Base-by-base conservation (phyloP, 1,140 invertebrate species). In the Neodiprion virginianus region DNA sequence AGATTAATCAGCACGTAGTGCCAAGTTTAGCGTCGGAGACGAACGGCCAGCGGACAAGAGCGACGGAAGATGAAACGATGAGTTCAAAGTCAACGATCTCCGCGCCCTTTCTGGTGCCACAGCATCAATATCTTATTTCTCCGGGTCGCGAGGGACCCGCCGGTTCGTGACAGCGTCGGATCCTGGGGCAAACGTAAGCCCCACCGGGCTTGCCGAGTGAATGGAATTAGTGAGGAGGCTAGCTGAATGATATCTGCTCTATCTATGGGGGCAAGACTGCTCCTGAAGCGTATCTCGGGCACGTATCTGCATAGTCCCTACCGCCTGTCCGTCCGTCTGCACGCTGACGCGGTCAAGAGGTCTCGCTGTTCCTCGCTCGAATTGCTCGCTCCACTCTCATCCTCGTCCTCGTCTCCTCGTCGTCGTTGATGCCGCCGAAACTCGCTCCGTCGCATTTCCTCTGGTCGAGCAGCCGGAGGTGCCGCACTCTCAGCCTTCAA, bases 151-250 rank as follows among this genome's bases (percentile, higher is more conserved):
- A 69, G 67, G 17, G 67, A 69, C 14, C 14, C 17, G 71, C 72
- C 75, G 75, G 48, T 67, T 65, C 69, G 48, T 61, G 71, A 28
- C 53, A 71, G 71, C 49, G 69, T 21, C 53, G 79, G 72, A 71
- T 77, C 50, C 76, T 69, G 73, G 72, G 67, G 67, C 72, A 75
- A 73, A 40, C 28, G 78, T 72, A 67, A 73, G 75, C 66, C 74
- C 71, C 77, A 80, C 74, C 77, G 74, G 49, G 21, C 53, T 78
- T 78, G 76, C 74, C 78, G 85, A 86, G 87, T 88, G 86, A 89
- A 89, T 88, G 86, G 88, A 88, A 89, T 88, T 89, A 89, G 88
- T 85, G 85, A 88, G 85, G 84, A 89, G 85, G 83, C 87, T 84
- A 85, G 82, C 80, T 88, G 86, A 89, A 89, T 88, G 87, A 88